These are phyloP conservation scores for Nomia melanderi DNA, from an alignment of 1,140 invertebrate species.

Conservation along the genomic window DNA sequence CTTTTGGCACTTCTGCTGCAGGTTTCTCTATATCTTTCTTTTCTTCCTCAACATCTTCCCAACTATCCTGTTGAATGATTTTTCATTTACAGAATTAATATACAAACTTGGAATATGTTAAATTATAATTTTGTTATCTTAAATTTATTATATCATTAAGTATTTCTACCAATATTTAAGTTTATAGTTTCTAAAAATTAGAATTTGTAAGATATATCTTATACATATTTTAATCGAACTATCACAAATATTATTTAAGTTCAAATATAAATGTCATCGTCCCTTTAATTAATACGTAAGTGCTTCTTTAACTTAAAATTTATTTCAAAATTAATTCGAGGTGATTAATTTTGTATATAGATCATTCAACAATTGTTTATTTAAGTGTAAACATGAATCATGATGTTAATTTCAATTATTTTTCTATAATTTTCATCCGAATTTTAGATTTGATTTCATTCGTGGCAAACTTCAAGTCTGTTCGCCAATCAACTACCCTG, in stretches of 20 bases:
- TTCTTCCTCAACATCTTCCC: conserved; percentile 91
- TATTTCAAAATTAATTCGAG: not conserved
- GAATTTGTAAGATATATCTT: not conserved
- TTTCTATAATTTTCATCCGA: not conserved
- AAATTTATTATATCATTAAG: not conserved
- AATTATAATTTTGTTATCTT: not conserved
- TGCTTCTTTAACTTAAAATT: too few relatives aligned
- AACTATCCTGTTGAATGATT: conserved; percentile 85
- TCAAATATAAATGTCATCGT: not conserved
- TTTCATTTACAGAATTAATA: not conserved
- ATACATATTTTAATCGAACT: not conserved
- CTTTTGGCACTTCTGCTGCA: conserved; percentile 82
- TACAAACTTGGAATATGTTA: not conserved
- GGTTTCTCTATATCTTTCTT: conserved; percentile 83
- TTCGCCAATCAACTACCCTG: not conserved
- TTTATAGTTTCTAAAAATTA: too few relatives aligned
- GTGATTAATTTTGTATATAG: not conserved
- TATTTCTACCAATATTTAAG: too few relatives aligned
- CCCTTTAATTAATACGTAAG: too few relatives aligned
- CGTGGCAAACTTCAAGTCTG: not conserved
- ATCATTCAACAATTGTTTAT: not conserved
- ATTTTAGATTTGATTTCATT: not conserved
- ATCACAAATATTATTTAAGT: not conserved
- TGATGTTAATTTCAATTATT: not conserved
- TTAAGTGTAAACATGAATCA: not conserved